Base-by-base conservation (phyloP, 1,140 invertebrate species). In the Drosophila prosaltans region DNA sequence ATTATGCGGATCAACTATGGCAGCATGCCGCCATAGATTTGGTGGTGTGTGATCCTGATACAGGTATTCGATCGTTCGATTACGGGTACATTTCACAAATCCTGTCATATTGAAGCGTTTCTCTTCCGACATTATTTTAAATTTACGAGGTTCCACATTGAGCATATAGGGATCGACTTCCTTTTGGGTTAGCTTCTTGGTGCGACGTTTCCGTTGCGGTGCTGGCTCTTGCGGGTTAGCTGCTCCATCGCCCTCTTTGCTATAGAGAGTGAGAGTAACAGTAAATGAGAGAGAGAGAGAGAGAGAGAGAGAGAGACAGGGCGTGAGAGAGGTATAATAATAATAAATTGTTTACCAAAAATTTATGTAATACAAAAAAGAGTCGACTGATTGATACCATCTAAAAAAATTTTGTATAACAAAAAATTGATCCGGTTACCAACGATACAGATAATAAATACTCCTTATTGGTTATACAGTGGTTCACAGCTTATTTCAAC, bases 31-130 rank as follows among this genome's bases (percentile, higher is more conserved):
- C 90, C 90, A 92, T 2, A 85, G 40, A 36, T 80, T 74, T 21
- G 86, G 81, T 26, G 85, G 79, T 61, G 76, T 86, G 32, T 92
- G 80, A 60, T 91, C 89, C 55, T 90, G 81, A 58, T 80, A 77
- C 57, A 91, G 72, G 26, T 84, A 74, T 39, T 84, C 78, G 45
- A 89, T 74, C 0, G 72, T 81, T 3, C 76, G 62, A 48, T 79
- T 83, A 10, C 72, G 21, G 8, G 61, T 69, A 45, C 68, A 74
- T 26, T 90, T 86, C 0, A 63, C 83, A 55, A 79, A 76, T 0
- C 81, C 78, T 2, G 26, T 26, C 2, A 32, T 30, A 62, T 61
- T 77, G 51, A 81, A 91, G 1, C 80, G 84, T 39, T 92, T 92
- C 0, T 90, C 86, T 3, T 75, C 69, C 0, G 77, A 65, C 69